Conservation (phyloP, 1,140 invertebrate species). For the Papilio polytes region DNA sequence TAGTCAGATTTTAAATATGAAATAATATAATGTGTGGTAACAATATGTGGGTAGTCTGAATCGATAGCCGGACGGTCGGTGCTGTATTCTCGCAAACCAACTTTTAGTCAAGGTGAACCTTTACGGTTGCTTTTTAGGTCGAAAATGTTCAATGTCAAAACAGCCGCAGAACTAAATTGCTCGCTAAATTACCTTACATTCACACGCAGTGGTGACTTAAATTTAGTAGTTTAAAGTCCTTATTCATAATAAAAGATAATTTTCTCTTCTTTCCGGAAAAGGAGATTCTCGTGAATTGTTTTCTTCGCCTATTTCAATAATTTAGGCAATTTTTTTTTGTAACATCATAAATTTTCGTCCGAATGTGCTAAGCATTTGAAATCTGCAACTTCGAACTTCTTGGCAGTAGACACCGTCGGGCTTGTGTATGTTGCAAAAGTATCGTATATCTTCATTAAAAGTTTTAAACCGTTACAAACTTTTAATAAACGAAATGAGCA, state of each 20-base stretch:
- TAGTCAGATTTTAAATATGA: neutral
- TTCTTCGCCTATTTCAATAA: neutral
- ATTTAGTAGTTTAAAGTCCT: neutral
- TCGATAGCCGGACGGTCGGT: conserved; percentile 59
- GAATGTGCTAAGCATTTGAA: neutral
- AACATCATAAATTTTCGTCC: neutral
- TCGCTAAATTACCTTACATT: conserved; percentile 57
- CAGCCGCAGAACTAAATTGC: conserved; percentile 76
- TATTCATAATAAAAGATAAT: neutral
- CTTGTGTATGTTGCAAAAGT: neutral
- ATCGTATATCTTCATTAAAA: neutral
- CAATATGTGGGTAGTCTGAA: conserved; percentile 41
- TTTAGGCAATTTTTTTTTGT: neutral
- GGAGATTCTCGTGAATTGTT: neutral
- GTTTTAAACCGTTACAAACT: neutral
- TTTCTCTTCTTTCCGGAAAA: neutral
- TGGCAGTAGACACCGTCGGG: neutral
- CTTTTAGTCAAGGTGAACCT: conserved; percentile 63
- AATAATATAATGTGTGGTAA: neutral
- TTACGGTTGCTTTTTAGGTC: conserved; percentile 63
- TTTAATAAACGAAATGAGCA: neutral
- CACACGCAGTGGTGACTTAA: conserved; percentile 49
- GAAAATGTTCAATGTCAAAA: conserved; percentile 77
- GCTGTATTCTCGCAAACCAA: conserved; percentile 68
- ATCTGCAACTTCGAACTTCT: neutral